Base-by-base conservation (phyloP, 2,797 vertebrate genomes). In the Lagodon rhomboides region DNA sequence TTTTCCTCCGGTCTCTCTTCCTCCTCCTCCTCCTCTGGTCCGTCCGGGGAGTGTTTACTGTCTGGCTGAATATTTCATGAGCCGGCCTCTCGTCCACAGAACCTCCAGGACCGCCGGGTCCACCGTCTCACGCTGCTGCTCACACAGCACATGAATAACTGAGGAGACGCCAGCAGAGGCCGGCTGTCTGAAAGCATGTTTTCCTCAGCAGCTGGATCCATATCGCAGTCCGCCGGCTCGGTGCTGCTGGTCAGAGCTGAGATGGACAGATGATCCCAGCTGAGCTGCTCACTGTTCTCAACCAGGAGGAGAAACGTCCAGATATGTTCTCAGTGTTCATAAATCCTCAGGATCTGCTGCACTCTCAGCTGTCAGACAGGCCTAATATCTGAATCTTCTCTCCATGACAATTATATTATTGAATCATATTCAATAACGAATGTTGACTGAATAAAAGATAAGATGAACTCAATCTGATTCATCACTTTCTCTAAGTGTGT, bases 41-140 rank as follows among this genome's bases (percentile, higher is more conserved):
- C 51, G 38, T 77, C 68, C 65, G 54, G 89, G 87, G 84, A 87
- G 67, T 85, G 78, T 88, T 92, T 91, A 90, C 83, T 85, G 88
- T 86, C 76, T 63, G 73, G 74, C 76, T 92, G 79, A 91, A 90
- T 89, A 87, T 90, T 92, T 91, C 84, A 90, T 86, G 80, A 78
- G 50, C 73, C 73, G 61, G 60, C 53, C 66, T 86, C 81, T 82
- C 82, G 79, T 85, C 79, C 74, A 67, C 75, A 77, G 79, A 79
- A 78, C 75, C n/a, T n/a, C n/a, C n/a, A n/a, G n/a, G n/a, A n/a
- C n/a, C n/a, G n/a, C n/a, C n/a, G n/a, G n/a, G n/a, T n/a, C n/a
- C 76, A 71, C 77, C 58, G 77, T 59, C 61, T 85, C 77, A 81
- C 63, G 25, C 84, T 77, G 79, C 82, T 73, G 79, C 86, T 83